Evolutionary conservation across 2,797 vertebrate species (phyloP), one percentile per base, ranked within the genome.

Genomic region (Pipistrellus pipistrellus): DNA sequence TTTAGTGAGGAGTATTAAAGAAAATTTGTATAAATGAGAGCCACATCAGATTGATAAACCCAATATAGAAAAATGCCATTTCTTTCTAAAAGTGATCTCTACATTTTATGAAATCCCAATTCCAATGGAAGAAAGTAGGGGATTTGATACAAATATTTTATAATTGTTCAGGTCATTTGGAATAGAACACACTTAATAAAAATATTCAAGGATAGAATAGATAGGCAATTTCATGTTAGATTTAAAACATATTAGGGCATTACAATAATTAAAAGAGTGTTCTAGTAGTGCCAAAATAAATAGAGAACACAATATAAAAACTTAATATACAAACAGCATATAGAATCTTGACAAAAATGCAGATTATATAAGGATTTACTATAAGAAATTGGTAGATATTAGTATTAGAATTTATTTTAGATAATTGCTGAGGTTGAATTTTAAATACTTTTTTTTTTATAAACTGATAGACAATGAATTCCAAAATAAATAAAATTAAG

Each of bases 401-500:
- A 64, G 6, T 18, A 38, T 13, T 75, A 18, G 27, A 64, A 78
- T 78, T 86, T 1, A 86, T 4, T 77, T 88, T 83, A 85, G 82
- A 72, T 83, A 21, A 41, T 23, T 38, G 8, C 14, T 66, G 6
- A 91, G 8, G 5, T 41, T 48, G 20, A 73, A 62, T 59, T 91
- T 1, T 41, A 90, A 90, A 75, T 66, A 27, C 3, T 84, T 90
- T 35, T 59, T 11, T 35, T 80, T 73, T 44, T 23, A 46, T 83
- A 72, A 25, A 69, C 59, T 83, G 32, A 23, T 12, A 86, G 38
- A 46, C 32, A 77, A 4, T 86, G 2, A 83, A 78, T 78, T 83
- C 1, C 57, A 83, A 85, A 78, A 48, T 86, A 25, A 94, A 69
- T 27, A 83, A 73, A 82, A 77, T 53, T 25, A 90, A 90, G 25